These are phyloP conservation scores for Cairina moschata DNA, from an alignment of 2,113 vertebrate genomes.

Conservation along the genomic window DNA sequence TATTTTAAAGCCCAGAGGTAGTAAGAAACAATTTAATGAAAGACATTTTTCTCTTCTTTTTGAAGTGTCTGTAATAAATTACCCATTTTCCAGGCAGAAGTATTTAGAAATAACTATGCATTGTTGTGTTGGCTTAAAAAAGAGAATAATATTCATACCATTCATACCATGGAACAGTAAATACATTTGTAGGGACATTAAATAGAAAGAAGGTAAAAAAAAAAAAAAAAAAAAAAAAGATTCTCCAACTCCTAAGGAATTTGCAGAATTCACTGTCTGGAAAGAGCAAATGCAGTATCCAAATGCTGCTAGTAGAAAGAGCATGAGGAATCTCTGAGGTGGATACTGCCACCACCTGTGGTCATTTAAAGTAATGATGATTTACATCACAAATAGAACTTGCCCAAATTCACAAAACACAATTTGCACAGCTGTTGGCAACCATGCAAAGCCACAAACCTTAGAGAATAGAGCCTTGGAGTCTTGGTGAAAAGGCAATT, in stretches of 20 bases:
- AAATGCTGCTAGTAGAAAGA: neutral
- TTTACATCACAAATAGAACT: neutral
- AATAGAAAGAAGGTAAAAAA: neutral
- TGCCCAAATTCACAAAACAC: neutral
- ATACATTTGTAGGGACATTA: neutral
- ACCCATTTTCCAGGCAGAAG: neutral
- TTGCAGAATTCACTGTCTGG: neutral
- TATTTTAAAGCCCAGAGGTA: neutral
- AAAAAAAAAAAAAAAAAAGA: neutral
- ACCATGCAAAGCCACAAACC: neutral
- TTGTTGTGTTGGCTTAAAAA: neutral
- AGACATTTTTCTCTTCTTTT: conserved; percentile 1
- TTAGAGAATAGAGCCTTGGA: neutral
- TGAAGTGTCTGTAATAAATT: neutral
- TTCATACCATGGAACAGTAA: neutral
- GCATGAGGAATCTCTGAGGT: neutral
- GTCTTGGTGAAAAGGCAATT: neutral
- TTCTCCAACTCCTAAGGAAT: neutral
- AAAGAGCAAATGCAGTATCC: neutral
- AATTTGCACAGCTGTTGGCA: neutral
- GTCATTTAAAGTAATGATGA: neutral
- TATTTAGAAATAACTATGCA: neutral
- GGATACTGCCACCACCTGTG: neutral
- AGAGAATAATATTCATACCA: neutral
- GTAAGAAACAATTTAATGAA: neutral